Percentiles rank a stretch among this genome's conserved stretches.
Conservation (phyloP, 2,797 vertebrate genomes). For the Sebastes hubbsi region DNA sequence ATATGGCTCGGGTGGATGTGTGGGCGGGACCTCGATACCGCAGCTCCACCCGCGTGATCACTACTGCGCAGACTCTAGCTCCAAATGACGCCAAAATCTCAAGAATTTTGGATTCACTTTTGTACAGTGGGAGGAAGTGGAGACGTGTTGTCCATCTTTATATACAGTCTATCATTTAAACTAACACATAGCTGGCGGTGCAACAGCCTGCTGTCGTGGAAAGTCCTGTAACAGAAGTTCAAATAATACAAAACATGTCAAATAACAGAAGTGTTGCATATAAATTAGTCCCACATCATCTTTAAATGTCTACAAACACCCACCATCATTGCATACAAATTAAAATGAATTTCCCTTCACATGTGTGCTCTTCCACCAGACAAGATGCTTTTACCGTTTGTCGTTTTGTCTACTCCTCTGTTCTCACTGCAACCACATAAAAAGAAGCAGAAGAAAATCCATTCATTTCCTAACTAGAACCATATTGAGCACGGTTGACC, state of each 20-base stretch:
- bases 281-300: not conserved
- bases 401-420: not conserved
- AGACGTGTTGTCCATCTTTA: no score
- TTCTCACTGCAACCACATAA: conserved; percentile 8
- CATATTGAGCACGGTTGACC: conserved; percentile 1
- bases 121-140: no score
- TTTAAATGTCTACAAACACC: not conserved
- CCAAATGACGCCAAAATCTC: no score
- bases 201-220: not conserved
- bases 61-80: no score
- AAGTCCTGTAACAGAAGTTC: not conserved
- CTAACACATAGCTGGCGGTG: not conserved
- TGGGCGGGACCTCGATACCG: no score
- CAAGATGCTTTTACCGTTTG: not conserved
- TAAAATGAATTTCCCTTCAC: not conserved
- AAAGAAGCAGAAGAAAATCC: not conserved
- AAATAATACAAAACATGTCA: not conserved
- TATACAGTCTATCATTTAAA: not conserved
- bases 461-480: conserved; percentile 16
- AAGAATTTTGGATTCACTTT: no score
- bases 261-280: not conserved
- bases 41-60: no score
- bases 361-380: not conserved
- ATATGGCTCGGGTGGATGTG: not conserved
- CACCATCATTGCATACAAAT: not conserved